Base-by-base conservation (phyloP, 1,140 invertebrate genomes). In the Apolygus lucorum region DNA sequence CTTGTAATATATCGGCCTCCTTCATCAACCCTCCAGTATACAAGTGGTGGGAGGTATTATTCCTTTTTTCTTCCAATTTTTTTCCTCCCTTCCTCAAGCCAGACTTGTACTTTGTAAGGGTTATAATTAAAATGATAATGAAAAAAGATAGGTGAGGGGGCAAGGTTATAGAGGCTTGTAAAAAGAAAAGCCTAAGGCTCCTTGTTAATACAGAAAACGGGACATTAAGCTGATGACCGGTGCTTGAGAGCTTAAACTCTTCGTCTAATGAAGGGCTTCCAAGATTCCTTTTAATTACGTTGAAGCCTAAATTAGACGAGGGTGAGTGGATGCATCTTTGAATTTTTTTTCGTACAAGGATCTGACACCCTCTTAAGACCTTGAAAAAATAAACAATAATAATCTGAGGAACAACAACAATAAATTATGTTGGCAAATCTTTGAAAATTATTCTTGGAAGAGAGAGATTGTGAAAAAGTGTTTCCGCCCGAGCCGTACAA, bases 211-310 rank as follows among this genome's bases (percentile, higher is more conserved):
- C 54, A 59, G 54, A 59, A 59, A 59, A 59, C 54, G 54, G 22
- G 22, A 21, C 54, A 59, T 59, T 59, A 59, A 59, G 54, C 54
- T 59, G 54, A 59, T 59, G 54, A 59, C 54, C 54, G 54, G 54
- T 59, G 22, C 54, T 59, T 59, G 54, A 59, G 22, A 59, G 54
- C 22, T 21, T 59, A 59, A 59, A 59, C 54, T 59, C 54, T 59
- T 59, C 54, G 54, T 14, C 54, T 59, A 59, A 59, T 59, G 11
- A 59, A 59, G 54, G 54, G 54, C 54, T 42, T 42, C 54, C 22
- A 59, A 59, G 54, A 59, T 59, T 59, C 54, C 54, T 59, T 59
- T 59, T 59, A 59, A 59, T 59, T 59, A 59, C 54, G 54, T 59
- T 8, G 54, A 59, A 59, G 54, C 54, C 54, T 21, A 59, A 59